Percentiles rank a stretch among this genome's conserved stretches.
Evolutionary conservation across 2,888 invertebrate species (phyloP).

Genomic region (Eupithecia tripunctaria): DNA sequence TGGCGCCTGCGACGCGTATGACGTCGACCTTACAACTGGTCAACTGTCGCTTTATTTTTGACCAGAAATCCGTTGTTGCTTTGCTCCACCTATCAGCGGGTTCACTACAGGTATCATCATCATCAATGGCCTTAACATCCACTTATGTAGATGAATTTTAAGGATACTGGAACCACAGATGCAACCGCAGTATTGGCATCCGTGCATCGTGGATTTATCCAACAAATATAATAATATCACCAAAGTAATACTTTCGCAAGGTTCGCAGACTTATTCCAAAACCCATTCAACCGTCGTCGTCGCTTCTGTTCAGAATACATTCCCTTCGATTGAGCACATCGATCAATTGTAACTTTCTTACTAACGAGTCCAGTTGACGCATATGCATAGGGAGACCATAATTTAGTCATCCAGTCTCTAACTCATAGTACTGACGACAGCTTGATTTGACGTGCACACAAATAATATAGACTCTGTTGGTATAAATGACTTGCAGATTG

Average conservation of each 20-base stretch:
- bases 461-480: constrained; percentile 62
- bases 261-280: constrained; percentile 11
- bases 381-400: constrained; percentile 79
- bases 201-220: too few species aligned
- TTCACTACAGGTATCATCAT: too few species aligned
- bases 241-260: not conserved
- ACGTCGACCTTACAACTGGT: not conserved
- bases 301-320: constrained; percentile 29
- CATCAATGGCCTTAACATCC: too few species aligned
- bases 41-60: not conserved
- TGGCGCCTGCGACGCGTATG: not conserved
- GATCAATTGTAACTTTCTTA: constrained; percentile 55
- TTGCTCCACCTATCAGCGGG: not conserved
- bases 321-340: constrained; percentile 52
- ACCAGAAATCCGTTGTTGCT: not conserved
- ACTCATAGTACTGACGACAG: constrained; percentile 73
- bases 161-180: too few species aligned
- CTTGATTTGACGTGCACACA: constrained; percentile 69
- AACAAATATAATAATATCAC: not conserved
- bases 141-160: too few species aligned
- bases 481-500: constrained; percentile 32
- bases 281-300: constrained; percentile 35
- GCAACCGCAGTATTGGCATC: too few species aligned
- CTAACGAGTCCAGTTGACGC: constrained; percentile 73
- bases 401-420: constrained; percentile 74